Percentiles rank a stretch among this genome's conserved stretches.
Evolutionary conservation across 2,797 vertebrate genomes (phyloP).

Genomic region (Aulostomus chinensis): DNA sequence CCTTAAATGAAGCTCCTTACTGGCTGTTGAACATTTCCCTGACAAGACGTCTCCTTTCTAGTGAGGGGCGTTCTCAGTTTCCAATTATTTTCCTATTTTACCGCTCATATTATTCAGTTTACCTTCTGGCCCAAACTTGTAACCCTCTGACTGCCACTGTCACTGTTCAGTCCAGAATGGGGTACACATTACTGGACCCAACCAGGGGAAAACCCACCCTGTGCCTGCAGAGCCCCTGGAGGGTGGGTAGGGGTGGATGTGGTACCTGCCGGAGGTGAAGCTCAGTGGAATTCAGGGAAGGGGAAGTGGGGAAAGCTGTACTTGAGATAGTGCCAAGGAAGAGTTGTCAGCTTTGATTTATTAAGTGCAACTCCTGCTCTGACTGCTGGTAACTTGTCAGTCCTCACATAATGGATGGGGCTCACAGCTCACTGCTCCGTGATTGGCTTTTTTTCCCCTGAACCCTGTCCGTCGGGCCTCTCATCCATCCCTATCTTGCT

Average conservation of each 20-base stretch:
- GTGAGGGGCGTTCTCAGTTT: too few relatives aligned
- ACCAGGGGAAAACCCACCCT: slow-evolving; percentile 35
- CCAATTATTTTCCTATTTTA: too few relatives aligned
- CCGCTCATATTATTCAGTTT: slow-evolving; percentile 9
- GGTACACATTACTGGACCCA: slow-evolving; percentile 53
- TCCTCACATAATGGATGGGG: slow-evolving; percentile 87
- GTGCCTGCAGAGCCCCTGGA: slow-evolving; percentile 51
- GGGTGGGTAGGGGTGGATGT: slow-evolving; percentile 42
- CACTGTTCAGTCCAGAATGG: slow-evolving; percentile 21
- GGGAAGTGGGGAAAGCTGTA: slow-evolving; percentile 81
- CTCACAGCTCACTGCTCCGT: slow-evolving; percentile 85
- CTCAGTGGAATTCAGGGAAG: slow-evolving; percentile 72
- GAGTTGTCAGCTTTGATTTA: slow-evolving; percentile 97
- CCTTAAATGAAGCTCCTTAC: too few relatives aligned
- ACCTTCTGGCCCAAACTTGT: slow-evolving; percentile 3
- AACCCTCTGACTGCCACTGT: slow-evolving; percentile 9
- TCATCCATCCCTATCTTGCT: slow-evolving; percentile 69
- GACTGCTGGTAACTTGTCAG: slow-evolving; percentile 88
- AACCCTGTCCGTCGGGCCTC: slow-evolving; percentile 66
- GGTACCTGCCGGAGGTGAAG: slow-evolving; percentile 68
- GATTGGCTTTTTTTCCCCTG: slow-evolving; percentile 78
- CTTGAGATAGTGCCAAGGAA: slow-evolving; percentile 88
- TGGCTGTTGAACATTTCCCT: too few relatives aligned
- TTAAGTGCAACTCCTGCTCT: slow-evolving; percentile 87
- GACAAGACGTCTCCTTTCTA: too few relatives aligned